Base-by-base conservation (phyloP, 2,888 invertebrate genomes). In the Gastracanthus pulcherrimus region DNA sequence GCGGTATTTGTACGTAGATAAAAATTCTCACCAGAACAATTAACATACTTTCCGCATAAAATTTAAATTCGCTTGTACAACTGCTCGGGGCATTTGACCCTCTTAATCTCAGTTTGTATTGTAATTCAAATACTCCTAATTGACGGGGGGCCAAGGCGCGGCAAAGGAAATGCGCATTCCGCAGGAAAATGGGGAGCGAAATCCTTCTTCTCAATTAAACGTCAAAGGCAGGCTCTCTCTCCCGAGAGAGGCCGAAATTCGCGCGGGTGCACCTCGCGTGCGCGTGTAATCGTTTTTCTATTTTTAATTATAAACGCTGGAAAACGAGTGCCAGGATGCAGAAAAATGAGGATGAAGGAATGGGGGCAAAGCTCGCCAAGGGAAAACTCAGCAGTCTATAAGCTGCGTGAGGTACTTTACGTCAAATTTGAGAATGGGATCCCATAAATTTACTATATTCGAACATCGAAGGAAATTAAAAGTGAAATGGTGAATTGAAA, bases 261-360 rank as follows among this genome's bases (percentile, higher is more conserved):
- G n/a, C 36, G 29, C 36, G 69, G 11, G 41, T 13, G 31, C n/a
- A n/a, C n/a, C n/a, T n/a, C n/a, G n/a, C n/a, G n/a, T n/a, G n/a
- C 36, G 9, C 1, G 41, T n/a, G 11, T 38, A 67, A 69, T 75
- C 58, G 75, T 69, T 69, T 69, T 74, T 69, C 48, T 74, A 67
- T 69, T 80, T 74, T 48, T 62, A 58, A 72, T 58, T 72, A 36
- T 58, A 60, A n/a, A 71, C 19, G 13, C 58, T n/a, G 26, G 6
- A 34, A 74, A 60, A 31, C n/a, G 45, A 51, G 48, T n/a, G n/a
- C n/a, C n/a, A n/a, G n/a, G 29, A 0, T 23, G 19, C 51, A 19
- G 51, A 51, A 51, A 51, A 51, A 51, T 23, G 19, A n/a, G 19
- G 7, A 45, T 3, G 45, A n/a, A 19, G 19, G n/a, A 48, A 48